Percentiles rank a stretch among this genome's conserved stretches.
These are phyloP conservation scores for Drosophila falleni DNA, from an alignment of 2,888 invertebrate species.

Conservation along the genomic window DNA sequence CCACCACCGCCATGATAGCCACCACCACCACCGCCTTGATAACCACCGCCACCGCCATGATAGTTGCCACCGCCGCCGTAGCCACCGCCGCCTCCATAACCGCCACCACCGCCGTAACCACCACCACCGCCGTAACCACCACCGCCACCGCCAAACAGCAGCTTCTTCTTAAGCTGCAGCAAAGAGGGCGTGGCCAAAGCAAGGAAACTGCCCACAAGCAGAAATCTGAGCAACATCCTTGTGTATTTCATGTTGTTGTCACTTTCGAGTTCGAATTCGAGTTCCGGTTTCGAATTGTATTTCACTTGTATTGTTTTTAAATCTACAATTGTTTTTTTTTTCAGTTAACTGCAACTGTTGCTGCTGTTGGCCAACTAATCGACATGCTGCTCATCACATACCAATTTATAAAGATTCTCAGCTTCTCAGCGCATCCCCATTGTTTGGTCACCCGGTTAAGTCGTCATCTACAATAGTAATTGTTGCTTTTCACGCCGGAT, in stretches of 20 bases:
- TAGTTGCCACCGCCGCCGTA: slow-evolving; percentile 33
- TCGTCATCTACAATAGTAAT: slow-evolving; percentile 37
- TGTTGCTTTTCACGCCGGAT: slow-evolving; percentile 36
- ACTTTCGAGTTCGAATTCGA: too few species aligned
- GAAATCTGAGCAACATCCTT: slow-evolving; percentile 30
- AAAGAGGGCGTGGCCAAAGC: slow-evolving; percentile 55
- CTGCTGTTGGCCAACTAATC: slow-evolving; percentile 53
- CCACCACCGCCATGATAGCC: slow-evolving; percentile 33
- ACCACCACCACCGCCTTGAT: slow-evolving; percentile 27
- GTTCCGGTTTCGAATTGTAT: slow-evolving; percentile 21
- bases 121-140: slow-evolving; percentile 34
- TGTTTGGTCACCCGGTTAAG: slow-evolving; percentile 44
- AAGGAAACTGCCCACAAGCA: slow-evolving; percentile 58
- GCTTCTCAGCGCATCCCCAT: slow-evolving; percentile 30
- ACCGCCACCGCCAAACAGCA: slow-evolving; percentile 53
- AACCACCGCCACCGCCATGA: slow-evolving; percentile 35
- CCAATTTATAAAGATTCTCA: slow-evolving; percentile 65
- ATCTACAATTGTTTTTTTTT: neutral
- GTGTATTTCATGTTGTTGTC: slow-evolving; percentile 42
- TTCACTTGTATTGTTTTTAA: neutral
- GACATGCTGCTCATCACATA: slow-evolving; percentile 15
- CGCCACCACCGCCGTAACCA: slow-evolving; percentile 33
- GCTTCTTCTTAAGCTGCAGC: slow-evolving; percentile 61
- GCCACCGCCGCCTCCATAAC: slow-evolving; percentile 37
- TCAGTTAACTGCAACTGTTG: slow-evolving; percentile 15